Percentiles rank a stretch among this genome's conserved stretches.
These are phyloP conservation scores for Drosophila leonis DNA, from an alignment of 2,888 invertebrate species.

Conservation along the genomic window DNA sequence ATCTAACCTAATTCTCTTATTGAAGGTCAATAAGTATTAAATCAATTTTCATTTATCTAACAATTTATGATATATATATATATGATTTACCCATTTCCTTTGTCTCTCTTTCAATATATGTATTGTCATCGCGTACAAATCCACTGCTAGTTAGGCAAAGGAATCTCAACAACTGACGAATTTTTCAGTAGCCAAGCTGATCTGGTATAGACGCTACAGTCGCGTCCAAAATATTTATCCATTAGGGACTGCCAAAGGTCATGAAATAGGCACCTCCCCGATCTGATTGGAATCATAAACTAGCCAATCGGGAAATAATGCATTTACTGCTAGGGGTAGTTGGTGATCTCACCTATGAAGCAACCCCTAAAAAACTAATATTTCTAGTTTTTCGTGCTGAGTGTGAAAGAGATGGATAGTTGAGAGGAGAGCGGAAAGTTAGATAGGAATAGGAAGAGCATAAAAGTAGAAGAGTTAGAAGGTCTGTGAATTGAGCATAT, in stretches of 20 bases:
- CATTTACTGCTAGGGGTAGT: slow-evolving; percentile 44
- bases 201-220: slow-evolving; percentile 48
- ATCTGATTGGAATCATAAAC: slow-evolving; percentile 62
- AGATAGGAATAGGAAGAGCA: slow-evolving; percentile 1
- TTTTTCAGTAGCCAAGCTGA: neutral
- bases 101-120: neutral
- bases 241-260: slow-evolving; percentile 54
- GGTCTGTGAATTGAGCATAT: slow-evolving; percentile 9
- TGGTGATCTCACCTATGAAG: slow-evolving; percentile 47
- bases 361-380: slow-evolving; percentile 47
- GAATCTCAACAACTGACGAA: slow-evolving; percentile 52
- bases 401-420: slow-evolving; percentile 13
- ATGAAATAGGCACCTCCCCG: slow-evolving; percentile 58
- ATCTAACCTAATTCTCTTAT: too few species aligned
- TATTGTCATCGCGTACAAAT: neutral
- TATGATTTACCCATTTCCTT: neutral
- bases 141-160: slow-evolving; percentile 17
- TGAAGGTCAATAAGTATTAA: too few species aligned
- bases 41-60: too few species aligned
- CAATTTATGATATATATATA: neutral
- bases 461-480: neutral
- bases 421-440: neutral
- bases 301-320: slow-evolving; percentile 47
- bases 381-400: neutral
- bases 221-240: slow-evolving; percentile 51